Conservation (phyloP, 2,113 vertebrate species). For the Anolis carolinensis region DNA sequence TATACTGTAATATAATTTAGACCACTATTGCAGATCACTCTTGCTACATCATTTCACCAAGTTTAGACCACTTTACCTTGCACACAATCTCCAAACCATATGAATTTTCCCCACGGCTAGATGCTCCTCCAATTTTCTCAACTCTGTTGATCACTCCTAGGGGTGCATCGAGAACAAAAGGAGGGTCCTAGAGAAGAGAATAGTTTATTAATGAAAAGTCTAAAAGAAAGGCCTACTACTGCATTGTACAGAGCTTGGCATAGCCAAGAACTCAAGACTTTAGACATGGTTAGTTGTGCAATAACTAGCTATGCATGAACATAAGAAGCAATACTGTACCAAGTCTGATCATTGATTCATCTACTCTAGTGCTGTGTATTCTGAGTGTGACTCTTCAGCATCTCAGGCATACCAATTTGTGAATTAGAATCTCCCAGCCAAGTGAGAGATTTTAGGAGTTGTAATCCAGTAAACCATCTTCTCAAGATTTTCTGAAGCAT, state of each 20-base stretch:
- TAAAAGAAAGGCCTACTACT: slow-evolving; percentile 21
- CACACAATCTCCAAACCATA: slow-evolving; percentile 89
- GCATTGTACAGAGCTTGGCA: neutral
- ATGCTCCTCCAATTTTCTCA: slow-evolving; percentile 91
- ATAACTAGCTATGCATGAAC: neutral
- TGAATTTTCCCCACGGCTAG: slow-evolving; percentile 89
- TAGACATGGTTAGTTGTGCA: neutral
- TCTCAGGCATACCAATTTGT: neutral
- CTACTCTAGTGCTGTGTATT: neutral
- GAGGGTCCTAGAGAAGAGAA: slow-evolving; percentile 82
- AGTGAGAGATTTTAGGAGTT: neutral
- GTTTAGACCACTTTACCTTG: slow-evolving; percentile 80
- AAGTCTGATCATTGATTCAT: neutral
- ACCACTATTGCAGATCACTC: neutral
- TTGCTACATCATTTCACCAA: neutral
- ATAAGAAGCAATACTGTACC: neutral
- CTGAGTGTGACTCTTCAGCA: neutral
- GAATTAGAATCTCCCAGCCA: neutral
- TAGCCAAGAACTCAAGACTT: neutral
- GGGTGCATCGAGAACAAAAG: slow-evolving; percentile 93
- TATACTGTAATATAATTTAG: neutral
- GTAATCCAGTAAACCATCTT: neutral
- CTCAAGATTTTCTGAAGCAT: neutral
- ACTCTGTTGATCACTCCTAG: slow-evolving; percentile 94
- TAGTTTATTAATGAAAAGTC: slow-evolving; percentile 60